Evolutionary conservation across 2,113 vertebrate genomes (phyloP), one percentile per base, ranked within the genome.

Genomic region (Amia ocellicauda): DNA sequence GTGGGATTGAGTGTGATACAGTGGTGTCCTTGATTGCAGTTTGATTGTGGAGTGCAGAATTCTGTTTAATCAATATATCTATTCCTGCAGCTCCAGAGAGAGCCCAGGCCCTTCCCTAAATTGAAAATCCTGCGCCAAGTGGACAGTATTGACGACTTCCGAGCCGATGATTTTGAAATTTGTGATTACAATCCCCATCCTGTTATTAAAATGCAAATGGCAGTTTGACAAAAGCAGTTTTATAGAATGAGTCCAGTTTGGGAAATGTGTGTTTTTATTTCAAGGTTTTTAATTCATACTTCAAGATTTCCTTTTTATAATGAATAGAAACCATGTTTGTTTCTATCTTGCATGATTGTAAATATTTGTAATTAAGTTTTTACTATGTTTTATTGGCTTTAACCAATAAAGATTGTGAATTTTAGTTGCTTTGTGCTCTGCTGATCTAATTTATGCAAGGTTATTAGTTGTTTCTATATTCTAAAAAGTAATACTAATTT

Each of bases 191-290:
- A 94, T 74, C 97, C 97, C 22, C 92, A 98, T 53, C 93, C 97
- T 2, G 4, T 86, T 50, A 97, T 99, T 81, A 99, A 96, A 80
- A 97, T 99, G 95, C 89, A 96, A 72, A 97, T 99, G 95, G 93
- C 96, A 42, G 88, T 98, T 66, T 97, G 82, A 81, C 23, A 54
- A 24, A 1, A 19, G 10, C 20, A 24, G 20, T 22, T 54, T 14
- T 8, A 24, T 20, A 11, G n/a, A 22, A 53, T 14, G 20, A 9
- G 20, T 19, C 17, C 17, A 7, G 9, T 17, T 50, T 50, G 9
- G 9, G 7, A 4, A 13, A 36, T 36, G 31, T 1, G 5, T 11
- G 5, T 36, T 36, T 5, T 4, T n/a, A 47, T 7, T 17, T 16
- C n/a, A 17, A 47, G 5, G 13, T 16, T n/a, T 47, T 47, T 47